These are phyloP conservation scores for Hyaena hyaena DNA, from an alignment of 2,113 vertebrate genomes.

Conservation along the genomic window DNA sequence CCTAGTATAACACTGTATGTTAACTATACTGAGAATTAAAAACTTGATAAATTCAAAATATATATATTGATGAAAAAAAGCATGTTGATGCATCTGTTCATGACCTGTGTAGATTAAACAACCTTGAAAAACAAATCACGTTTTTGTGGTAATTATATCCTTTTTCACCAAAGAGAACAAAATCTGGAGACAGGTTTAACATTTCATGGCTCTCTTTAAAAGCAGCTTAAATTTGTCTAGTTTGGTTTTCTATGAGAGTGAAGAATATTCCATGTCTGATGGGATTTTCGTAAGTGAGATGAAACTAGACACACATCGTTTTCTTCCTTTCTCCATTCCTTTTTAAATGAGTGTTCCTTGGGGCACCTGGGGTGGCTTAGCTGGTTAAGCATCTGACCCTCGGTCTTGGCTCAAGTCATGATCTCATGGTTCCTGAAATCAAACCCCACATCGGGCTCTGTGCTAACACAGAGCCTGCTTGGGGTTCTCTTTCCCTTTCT, in stretches of 20 bases:
- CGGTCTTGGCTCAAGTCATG: no score
- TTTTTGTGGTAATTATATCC: not conserved
- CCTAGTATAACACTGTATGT: not conserved
- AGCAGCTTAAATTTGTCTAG: not conserved
- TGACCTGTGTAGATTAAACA: not conserved
- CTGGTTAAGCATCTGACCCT: no score
- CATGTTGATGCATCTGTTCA: not conserved
- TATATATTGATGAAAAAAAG: not conserved
- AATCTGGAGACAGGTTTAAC: not conserved
- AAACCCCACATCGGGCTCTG: no score
- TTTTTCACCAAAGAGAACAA: not conserved
- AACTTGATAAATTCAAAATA: not conserved
- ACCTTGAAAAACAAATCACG: not conserved
- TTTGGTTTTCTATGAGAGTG: constrained; percentile 7
- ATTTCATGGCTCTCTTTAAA: not conserved
- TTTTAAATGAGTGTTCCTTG: not conserved
- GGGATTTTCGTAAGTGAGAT: not conserved
- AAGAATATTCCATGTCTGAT: not conserved
- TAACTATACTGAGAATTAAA: not conserved
- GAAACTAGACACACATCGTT: not conserved
- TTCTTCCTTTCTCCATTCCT: not conserved
- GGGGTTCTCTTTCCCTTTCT: no score
- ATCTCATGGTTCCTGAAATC: no score
- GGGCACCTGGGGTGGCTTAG: no score
- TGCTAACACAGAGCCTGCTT: no score